Evolutionary conservation across 2,113 vertebrate genomes (phyloP).

Genomic region (Mixornis gularis): DNA sequence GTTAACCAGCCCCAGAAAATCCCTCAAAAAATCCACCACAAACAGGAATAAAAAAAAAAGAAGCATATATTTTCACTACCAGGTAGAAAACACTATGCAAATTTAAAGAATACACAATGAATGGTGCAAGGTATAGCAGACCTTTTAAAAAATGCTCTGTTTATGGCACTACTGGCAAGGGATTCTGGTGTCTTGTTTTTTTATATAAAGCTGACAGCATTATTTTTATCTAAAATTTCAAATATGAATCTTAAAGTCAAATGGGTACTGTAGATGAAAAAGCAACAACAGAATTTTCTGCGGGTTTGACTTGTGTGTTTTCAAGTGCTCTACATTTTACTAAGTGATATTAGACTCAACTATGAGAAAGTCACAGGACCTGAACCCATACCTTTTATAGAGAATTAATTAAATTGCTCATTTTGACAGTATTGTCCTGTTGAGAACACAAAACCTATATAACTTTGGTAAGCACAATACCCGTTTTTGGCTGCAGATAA

Average conservation of each 20-base stretch:
- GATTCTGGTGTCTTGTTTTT: not conserved
- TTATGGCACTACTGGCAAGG: not conserved
- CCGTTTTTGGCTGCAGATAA: not conserved
- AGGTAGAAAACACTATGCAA: not conserved
- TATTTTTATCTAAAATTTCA: constrained; percentile 8
- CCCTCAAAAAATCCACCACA: not conserved
- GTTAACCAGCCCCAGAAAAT: not conserved
- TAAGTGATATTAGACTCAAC: not conserved
- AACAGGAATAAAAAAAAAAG: not conserved
- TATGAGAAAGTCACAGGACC: not conserved
- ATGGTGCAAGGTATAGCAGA: not conserved
- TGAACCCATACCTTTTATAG: not conserved
- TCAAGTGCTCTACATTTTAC: not conserved
- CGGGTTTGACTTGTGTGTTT: not conserved
- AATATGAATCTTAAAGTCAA: not conserved
- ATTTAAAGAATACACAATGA: not conserved
- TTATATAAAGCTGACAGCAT: not conserved
- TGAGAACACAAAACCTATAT: not conserved
- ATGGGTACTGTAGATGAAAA: not conserved
- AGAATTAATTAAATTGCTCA: not conserved
- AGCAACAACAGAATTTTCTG: not conserved
- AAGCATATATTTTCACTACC: not conserved
- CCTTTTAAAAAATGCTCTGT: not conserved
- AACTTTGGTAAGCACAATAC: not conserved
- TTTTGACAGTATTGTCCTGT: not conserved